Conservation (phyloP, 2,888 invertebrate species). For the Ischnura elegans region DNA sequence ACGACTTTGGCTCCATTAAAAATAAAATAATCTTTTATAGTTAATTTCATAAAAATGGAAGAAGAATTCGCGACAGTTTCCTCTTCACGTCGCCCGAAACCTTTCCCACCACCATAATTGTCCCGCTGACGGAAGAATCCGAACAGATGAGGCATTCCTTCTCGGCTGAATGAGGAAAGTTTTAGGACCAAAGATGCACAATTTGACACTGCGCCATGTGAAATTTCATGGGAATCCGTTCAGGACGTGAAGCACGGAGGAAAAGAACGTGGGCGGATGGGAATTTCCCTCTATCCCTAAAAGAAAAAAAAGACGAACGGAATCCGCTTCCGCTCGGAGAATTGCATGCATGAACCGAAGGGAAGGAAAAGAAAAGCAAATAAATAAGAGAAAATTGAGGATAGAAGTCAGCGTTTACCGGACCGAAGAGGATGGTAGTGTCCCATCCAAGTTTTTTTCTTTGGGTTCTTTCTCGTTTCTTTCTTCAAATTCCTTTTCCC, state of each 20-base stretch:
- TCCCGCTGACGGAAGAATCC: too few relatives aligned
- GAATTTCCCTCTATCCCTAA: background rate
- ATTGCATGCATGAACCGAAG: background rate
- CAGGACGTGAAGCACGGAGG: background rate
- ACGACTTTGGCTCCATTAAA: too few relatives aligned
- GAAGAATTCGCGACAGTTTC: too few relatives aligned
- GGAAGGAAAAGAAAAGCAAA: background rate
- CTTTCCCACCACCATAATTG: too few relatives aligned
- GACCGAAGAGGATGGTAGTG: background rate
- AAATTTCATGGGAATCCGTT: background rate
- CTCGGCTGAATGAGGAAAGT: background rate
- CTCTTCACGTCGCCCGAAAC: too few relatives aligned
- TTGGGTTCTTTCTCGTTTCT: background rate
- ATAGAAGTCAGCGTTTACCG: background rate
- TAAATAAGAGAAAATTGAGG: background rate
- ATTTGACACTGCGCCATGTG: background rate
- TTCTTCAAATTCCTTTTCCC: background rate
- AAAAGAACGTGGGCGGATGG: background rate
- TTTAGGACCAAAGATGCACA: background rate
- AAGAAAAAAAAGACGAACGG: background rate
- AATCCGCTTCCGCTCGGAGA: background rate
- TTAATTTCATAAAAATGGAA: too few relatives aligned
- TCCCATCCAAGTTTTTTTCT: background rate
- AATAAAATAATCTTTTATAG: too few relatives aligned
- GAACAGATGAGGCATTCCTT: too few relatives aligned